phyloP scores from a whole-genome alignment of 2,113 vertebrate species.

The Sapajus apella region DNA sequence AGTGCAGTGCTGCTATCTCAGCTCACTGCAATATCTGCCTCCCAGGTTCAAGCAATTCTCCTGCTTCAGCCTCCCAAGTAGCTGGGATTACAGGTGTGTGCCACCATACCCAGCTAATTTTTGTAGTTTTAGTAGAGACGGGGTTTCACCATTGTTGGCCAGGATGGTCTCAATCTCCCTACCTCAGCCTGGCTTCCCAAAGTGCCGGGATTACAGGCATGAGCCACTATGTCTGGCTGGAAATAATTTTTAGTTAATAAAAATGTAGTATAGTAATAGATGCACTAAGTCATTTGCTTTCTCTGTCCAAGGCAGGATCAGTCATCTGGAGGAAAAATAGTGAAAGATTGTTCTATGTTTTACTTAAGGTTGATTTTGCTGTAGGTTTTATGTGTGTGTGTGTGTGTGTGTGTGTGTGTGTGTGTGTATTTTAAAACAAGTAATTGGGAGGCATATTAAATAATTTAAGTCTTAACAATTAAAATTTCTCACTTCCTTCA shows the following conservation, averaged over 20 bases:
- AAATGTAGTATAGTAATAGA: background rate
- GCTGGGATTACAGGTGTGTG: no score
- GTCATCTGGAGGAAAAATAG: background rate
- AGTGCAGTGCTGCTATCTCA: no score
- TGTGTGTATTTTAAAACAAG: background rate
- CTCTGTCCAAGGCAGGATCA: background rate
- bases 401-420: background rate
- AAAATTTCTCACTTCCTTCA: background rate
- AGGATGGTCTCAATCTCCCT: no score
- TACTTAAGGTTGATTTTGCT: background rate
- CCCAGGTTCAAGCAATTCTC: no score
- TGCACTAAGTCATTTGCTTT: background rate
- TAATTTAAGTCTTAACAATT: background rate
- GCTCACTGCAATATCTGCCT: no score
- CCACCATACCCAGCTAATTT: no score
- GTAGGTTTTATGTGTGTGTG: background rate
- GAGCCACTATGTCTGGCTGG: background rate
- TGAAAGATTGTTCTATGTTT: background rate
- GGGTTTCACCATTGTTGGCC: no score
- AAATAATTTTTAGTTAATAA: constrained; percentile 27
- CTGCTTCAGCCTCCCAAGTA: no score
- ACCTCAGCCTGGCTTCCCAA: no score
- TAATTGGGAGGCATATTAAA: background rate
- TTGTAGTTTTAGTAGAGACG: no score
- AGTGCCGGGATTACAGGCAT: no score